Percentiles rank a stretch among this genome's conserved stretches.
Evolutionary conservation across 2,797 vertebrate species (phyloP).

Genomic region (Tachyglossus aculeatus): DNA sequence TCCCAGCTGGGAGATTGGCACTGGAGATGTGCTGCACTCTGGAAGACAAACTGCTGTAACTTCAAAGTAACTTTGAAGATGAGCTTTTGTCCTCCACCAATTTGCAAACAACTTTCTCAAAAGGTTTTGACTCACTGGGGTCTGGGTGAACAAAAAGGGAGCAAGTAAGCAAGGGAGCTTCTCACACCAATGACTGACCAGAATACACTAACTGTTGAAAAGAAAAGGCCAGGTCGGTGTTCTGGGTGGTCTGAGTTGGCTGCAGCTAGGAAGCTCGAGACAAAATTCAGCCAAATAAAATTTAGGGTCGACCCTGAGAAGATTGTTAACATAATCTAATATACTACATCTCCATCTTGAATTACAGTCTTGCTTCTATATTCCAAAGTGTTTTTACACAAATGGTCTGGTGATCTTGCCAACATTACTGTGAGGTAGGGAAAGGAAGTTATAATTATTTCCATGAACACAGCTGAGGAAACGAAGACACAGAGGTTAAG

Average conservation of each 20-base stretch:
- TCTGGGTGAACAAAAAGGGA: not conserved
- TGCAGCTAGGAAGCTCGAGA: not conserved
- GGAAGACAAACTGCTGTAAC: not conserved
- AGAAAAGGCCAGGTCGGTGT: not conserved
- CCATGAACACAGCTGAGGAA: too few species aligned
- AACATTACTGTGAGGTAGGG: too few species aligned
- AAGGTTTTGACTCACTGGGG: not conserved
- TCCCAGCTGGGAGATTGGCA: not conserved
- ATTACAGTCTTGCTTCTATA: too few species aligned
- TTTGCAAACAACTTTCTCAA: not conserved
- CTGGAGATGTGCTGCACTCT: not conserved
- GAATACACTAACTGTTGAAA: not conserved
- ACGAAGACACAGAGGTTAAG: too few species aligned
- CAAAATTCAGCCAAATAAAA: not conserved
- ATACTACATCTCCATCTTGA: too few species aligned
- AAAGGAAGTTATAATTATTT: too few species aligned
- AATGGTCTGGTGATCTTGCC: too few species aligned
- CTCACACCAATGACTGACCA: not conserved
- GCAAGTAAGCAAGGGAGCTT: not conserved
- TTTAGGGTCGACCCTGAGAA: not conserved
- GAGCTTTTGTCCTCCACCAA: not conserved
- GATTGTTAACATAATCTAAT: too few species aligned
- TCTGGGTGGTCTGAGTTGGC: not conserved
- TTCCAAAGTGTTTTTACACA: too few species aligned
- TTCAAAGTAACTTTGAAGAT: conserved; percentile 4